phyloP scores from a whole-genome alignment of 2,113 vertebrate genomes.

The Trematomus loennbergii region DNA sequence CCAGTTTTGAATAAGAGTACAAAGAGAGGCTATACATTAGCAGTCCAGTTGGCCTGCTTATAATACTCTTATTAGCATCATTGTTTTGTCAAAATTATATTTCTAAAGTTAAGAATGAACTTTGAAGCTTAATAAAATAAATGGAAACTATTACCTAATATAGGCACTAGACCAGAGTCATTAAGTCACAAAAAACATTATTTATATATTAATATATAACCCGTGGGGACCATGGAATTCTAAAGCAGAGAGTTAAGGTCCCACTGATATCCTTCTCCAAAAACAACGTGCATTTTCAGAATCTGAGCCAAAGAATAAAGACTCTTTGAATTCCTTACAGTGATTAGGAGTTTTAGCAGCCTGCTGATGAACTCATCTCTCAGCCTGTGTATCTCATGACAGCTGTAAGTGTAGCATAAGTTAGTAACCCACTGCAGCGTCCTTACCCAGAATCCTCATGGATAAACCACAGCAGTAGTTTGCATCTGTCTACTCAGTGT shows the following conservation, averaged over 20 bases:
- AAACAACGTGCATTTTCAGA: not conserved
- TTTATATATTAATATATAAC: not conserved
- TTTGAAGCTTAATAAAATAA: too few relatives aligned
- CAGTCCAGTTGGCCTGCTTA: too few relatives aligned
- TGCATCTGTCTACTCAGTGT: slow-evolving; percentile 12
- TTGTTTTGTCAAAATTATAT: too few relatives aligned
- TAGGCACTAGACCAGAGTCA: not conserved
- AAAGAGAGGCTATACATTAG: too few relatives aligned
- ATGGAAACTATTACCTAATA: not conserved
- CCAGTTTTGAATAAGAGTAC: too few relatives aligned
- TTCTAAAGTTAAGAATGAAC: too few relatives aligned
- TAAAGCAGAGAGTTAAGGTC: too few relatives aligned
- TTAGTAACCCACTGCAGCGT: not conserved
- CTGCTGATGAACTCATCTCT: not conserved
- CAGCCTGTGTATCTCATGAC: not conserved
- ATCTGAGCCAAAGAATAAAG: not conserved
- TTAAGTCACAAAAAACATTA: not conserved
- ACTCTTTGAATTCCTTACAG: not conserved
- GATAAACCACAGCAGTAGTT: slow-evolving; percentile 18
- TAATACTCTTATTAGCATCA: too few relatives aligned
- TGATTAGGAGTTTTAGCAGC: not conserved
- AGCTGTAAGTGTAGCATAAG: not conserved
- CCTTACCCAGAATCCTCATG: slow-evolving; percentile 21
- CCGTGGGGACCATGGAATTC: not conserved
- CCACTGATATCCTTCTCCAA: not conserved